These are phyloP conservation scores for Andrena dorsata DNA, from an alignment of 2,888 invertebrate species.

Conservation along the genomic window DNA sequence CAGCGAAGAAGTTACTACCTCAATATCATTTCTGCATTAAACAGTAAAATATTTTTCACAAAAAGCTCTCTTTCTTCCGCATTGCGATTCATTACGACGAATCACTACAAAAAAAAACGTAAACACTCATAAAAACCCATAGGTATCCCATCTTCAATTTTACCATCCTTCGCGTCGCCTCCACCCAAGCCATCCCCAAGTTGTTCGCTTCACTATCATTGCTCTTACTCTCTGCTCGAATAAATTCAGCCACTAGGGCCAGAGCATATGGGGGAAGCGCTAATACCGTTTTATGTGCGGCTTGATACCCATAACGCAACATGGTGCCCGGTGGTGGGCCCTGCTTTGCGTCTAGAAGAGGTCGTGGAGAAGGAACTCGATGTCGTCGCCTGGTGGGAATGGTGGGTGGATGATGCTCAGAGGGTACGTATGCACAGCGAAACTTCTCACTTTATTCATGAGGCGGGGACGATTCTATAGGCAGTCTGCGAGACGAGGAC, in stretches of 20 bases:
- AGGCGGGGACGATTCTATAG: constrained; percentile 53
- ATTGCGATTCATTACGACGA: neutral
- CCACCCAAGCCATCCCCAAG: constrained; percentile 1
- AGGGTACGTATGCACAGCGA: constrained; percentile 44
- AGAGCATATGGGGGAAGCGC: constrained; percentile 80
- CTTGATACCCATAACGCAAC: constrained; percentile 81
- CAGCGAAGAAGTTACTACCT: too few species aligned
- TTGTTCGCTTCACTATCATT: constrained; percentile 10
- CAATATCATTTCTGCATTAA: too few species aligned
- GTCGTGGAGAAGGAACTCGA: constrained; percentile 29
- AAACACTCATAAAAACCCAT: neutral
- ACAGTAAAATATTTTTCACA: too few species aligned
- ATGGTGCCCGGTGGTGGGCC: constrained; percentile 68
- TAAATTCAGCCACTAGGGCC: constrained; percentile 60
- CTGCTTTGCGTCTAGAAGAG: constrained; percentile 16
- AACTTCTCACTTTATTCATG: constrained; percentile 76
- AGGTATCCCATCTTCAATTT: neutral
- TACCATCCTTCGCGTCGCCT: neutral
- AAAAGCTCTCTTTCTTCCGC: neutral
- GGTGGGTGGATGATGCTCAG: constrained; percentile 56
- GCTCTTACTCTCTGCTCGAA: constrained; percentile 37
- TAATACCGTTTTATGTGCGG: constrained; percentile 82
- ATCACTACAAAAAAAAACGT: neutral
- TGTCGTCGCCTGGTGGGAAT: constrained; percentile 40
- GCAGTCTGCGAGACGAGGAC: constrained; percentile 13